Evolutionary conservation across 2,888 invertebrate genomes (phyloP).

Genomic region (Drosophila infuscata): DNA sequence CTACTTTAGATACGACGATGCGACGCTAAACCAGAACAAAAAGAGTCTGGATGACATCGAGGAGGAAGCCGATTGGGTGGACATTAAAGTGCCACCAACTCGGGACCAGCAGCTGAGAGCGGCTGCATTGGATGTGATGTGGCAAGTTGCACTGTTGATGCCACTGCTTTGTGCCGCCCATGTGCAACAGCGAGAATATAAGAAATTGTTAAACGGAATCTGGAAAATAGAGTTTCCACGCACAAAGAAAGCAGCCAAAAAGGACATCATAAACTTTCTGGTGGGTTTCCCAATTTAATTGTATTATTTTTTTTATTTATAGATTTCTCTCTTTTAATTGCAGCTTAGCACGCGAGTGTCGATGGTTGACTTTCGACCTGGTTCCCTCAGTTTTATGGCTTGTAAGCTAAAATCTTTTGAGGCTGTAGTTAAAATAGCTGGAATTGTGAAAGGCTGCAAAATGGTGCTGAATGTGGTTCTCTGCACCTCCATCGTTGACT

Average conservation of each 20-base stretch:
- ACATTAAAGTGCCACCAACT: background rate
- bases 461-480: slow-evolving; percentile 36
- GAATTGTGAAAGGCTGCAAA: slow-evolving; percentile 20
- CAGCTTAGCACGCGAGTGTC: slow-evolving; percentile 36
- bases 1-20: slow-evolving; percentile 27
- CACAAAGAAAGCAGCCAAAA: background rate
- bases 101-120: background rate
- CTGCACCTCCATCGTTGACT: slow-evolving; percentile 32
- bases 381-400: slow-evolving; percentile 40
- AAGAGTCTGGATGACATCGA: slow-evolving; percentile 31
- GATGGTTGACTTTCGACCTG: slow-evolving; percentile 22
- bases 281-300: slow-evolving; percentile 19
- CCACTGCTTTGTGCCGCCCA: slow-evolving; percentile 47
- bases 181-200: slow-evolving; percentile 36
- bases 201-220: slow-evolving; percentile 14
- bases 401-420: background rate
- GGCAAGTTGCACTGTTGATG: slow-evolving; percentile 37
- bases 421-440: background rate
- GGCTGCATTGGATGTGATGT: slow-evolving; percentile 24
- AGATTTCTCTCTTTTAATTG: background rate
- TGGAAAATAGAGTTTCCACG: slow-evolving; percentile 27
- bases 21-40: slow-evolving; percentile 9
- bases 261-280: slow-evolving; percentile 42
- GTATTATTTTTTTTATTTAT: background rate
- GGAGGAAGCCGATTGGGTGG: slow-evolving; percentile 47